Conservation (phyloP, 2,888 invertebrate genomes). For the Palloptera scutellata region DNA sequence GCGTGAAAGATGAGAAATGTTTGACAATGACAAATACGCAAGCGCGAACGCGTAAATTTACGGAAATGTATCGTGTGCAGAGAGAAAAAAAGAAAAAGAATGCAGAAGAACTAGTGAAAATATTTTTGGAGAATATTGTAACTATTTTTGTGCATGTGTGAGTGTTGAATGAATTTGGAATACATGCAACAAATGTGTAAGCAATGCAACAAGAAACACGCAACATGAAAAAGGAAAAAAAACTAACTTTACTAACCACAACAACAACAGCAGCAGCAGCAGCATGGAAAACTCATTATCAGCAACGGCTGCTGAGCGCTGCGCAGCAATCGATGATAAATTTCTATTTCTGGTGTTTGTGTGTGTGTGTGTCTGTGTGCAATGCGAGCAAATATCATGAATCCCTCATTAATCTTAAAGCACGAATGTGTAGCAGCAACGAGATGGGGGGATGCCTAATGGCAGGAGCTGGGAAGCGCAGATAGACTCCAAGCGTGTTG, state of each 20-base stretch:
- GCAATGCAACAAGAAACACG: slow-evolving; percentile 11
- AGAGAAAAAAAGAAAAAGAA: slow-evolving; percentile 13
- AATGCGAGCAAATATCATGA: slow-evolving; percentile 27
- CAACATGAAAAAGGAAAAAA: slow-evolving; percentile 7
- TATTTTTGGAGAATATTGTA: slow-evolving; percentile 45
- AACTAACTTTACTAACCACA: background rate
- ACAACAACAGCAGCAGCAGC: slow-evolving; percentile 18
- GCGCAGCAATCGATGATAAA: slow-evolving; percentile 54
- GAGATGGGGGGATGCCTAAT: background rate
- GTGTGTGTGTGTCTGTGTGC: background rate
- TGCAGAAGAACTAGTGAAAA: slow-evolving; percentile 39
- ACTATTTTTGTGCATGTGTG: slow-evolving; percentile 29
- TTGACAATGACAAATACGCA: slow-evolving; percentile 64
- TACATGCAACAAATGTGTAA: slow-evolving; percentile 1
- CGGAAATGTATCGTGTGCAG: slow-evolving; percentile 35
- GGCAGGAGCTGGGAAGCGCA: background rate
- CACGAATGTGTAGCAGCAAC: slow-evolving; percentile 3
- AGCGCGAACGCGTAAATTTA: slow-evolving; percentile 45
- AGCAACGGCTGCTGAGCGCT: slow-evolving; percentile 22
- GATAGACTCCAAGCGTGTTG: slow-evolving; percentile 15
- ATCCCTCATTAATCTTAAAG: slow-evolving; percentile 24
- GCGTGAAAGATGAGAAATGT: slow-evolving; percentile 57
- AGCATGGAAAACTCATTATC: slow-evolving; percentile 45
- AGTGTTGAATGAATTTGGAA: slow-evolving; percentile 31
- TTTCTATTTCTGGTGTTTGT: slow-evolving; percentile 52